A percentile compares a stretch with the other conserved stretches of the same genome.
phyloP scores from a whole-genome alignment of 2,113 vertebrate species.

The Scomber scombrus region DNA sequence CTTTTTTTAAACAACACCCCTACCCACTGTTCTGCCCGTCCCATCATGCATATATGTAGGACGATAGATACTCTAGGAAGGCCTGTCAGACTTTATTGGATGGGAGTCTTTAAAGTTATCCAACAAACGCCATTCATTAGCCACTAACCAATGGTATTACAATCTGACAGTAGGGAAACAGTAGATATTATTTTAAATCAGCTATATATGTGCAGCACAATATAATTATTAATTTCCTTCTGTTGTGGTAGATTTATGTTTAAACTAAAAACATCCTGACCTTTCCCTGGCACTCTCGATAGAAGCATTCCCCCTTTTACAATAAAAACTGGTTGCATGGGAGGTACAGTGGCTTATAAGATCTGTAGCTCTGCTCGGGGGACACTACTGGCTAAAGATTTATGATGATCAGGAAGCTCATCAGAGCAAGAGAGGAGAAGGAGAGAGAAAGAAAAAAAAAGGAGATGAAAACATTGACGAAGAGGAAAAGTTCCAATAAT shows the following conservation, averaged over 20 bases:
- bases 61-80: constrained; percentile 6
- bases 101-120: background rate
- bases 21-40: constrained; percentile 7
- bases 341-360: constrained; percentile 66
- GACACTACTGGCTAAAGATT: constrained; percentile 67
- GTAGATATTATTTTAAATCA: constrained; percentile 20
- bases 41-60: constrained; percentile 1
- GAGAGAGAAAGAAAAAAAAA: constrained; percentile 38
- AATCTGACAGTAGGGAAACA: constrained; percentile 16
- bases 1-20: constrained; percentile 52
- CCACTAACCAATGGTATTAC: background rate
- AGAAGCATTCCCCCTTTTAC: constrained; percentile 51
- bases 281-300: constrained; percentile 52
- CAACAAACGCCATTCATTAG: constrained; percentile 7
- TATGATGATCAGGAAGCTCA: constrained; percentile 74
- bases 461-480: constrained; percentile 71
- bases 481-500: constrained; percentile 82
- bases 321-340: constrained; percentile 53
- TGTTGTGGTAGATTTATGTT: constrained; percentile 55
- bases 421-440: constrained; percentile 57
- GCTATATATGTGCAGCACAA: constrained; percentile 10
- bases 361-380: constrained; percentile 62
- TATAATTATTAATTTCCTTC: constrained; percentile 32
- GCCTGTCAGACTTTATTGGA: background rate
- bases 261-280: constrained; percentile 56